Percentiles rank a stretch among this genome's conserved stretches.
These are phyloP conservation scores for Okamejei kenojei DNA, from an alignment of 2,797 vertebrate species.

Conservation along the genomic window DNA sequence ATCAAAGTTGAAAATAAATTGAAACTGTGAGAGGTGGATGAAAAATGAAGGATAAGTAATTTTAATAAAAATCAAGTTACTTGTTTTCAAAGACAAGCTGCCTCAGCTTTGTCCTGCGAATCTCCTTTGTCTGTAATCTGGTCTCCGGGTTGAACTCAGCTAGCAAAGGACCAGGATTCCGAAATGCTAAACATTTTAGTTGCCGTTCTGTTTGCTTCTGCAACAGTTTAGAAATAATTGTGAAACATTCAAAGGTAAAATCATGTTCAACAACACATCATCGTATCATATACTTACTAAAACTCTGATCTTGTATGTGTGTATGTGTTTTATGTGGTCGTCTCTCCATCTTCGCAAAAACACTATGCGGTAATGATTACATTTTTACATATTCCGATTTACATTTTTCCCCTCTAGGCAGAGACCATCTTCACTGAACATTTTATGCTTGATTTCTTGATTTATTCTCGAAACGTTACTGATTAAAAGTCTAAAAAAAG, in stretches of 20 bases:
- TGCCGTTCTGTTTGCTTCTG: conserved; percentile 57
- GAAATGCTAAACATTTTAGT: conserved; percentile 60
- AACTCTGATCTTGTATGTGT: no score
- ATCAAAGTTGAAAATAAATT: neutral
- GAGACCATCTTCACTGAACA: no score
- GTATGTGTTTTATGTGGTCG: no score
- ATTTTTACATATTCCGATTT: no score
- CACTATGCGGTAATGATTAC: no score
- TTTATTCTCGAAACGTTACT: no score
- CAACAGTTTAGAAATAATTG: neutral
- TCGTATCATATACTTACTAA: no score
- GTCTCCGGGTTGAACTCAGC: conserved; percentile 66
- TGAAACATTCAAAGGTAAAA: neutral
- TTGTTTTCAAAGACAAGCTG: conserved; percentile 51
- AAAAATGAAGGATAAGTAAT: neutral
- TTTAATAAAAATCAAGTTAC: conserved; percentile 44
- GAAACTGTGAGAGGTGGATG: neutral
- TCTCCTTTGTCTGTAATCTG: conserved; percentile 60
- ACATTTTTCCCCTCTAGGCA: no score
- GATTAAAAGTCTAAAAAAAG: no score
- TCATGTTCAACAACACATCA: neutral
- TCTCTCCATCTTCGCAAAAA: no score
- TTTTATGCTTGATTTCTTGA: no score
- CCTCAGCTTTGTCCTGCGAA: conserved; percentile 55
- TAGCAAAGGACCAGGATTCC: conserved; percentile 63